Evolutionary conservation across 2,888 invertebrate species (phyloP).

Genomic region (Netelia virgata): DNA sequence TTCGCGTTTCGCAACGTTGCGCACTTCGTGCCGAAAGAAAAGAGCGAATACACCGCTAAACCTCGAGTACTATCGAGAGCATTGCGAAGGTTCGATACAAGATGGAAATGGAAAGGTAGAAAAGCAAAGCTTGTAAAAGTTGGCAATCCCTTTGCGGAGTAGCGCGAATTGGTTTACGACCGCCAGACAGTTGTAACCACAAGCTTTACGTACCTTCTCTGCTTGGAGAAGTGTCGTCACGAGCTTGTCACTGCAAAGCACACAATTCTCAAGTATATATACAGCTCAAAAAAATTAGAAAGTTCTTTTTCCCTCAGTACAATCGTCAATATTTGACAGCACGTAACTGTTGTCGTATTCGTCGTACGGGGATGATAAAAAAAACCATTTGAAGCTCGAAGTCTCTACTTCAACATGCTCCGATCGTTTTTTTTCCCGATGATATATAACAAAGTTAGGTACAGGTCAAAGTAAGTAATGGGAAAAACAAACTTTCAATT

Average conservation of each 20-base stretch:
- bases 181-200: slow-evolving; percentile 13
- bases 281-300: neutral
- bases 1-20: too few relatives aligned
- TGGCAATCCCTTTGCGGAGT: slow-evolving; percentile 2
- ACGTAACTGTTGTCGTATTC: too few relatives aligned
- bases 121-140: slow-evolving; percentile 1
- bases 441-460: too few relatives aligned
- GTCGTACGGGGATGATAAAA: too few relatives aligned
- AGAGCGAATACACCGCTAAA: neutral
- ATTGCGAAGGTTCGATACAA: neutral
- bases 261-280: neutral
- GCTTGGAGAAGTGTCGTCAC: slow-evolving; percentile 26
- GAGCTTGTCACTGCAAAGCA: neutral
- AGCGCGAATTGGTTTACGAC: slow-evolving; percentile 23
- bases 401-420: too few relatives aligned
- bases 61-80: neutral
- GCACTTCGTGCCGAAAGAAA: neutral
- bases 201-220: neutral
- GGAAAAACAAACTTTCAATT: too few relatives aligned
- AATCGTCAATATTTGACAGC: too few relatives aligned
- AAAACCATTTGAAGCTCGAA: too few relatives aligned
- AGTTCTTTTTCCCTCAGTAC: too few relatives aligned
- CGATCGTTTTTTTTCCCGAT: too few relatives aligned
- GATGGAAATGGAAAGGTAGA: neutral
- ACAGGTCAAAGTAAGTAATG: too few relatives aligned